phyloP scores from a whole-genome alignment of 2,888 invertebrate genomes.

The Xestia c-nigrum region DNA sequence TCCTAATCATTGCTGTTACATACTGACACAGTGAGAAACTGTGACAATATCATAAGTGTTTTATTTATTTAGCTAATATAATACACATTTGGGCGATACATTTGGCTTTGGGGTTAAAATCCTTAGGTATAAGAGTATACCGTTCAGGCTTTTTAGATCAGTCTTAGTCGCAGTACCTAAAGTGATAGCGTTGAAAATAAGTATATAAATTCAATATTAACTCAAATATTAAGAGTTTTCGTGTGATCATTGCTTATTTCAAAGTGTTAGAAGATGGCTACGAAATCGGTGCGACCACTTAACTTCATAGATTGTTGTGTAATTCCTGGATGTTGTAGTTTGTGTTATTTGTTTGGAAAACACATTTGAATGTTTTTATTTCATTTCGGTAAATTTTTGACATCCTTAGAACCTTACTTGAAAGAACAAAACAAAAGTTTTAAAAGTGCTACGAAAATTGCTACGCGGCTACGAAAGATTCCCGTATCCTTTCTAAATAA shows the following conservation, averaged over 20 bases:
- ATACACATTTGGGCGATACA: neutral
- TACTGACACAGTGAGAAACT: slow-evolving; percentile 32
- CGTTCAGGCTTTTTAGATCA: neutral
- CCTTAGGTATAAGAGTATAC: neutral
- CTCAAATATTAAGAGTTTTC: neutral
- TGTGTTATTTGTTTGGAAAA: neutral
- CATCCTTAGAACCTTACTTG: neutral
- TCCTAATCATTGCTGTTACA: slow-evolving; percentile 62
- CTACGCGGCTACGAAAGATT: slow-evolving; percentile 31
- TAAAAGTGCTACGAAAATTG: slow-evolving; percentile 30
- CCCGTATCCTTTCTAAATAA: neutral
- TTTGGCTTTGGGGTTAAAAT: neutral
- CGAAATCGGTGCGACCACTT: neutral
- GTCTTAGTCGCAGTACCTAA: neutral
- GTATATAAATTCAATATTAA: neutral
- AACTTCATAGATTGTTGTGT: neutral
- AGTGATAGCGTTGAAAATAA: neutral
- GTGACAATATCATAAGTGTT: slow-evolving; percentile 26
- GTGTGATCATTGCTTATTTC: neutral
- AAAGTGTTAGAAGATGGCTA: neutral
- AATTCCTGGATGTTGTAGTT: neutral
- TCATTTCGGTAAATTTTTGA: neutral
- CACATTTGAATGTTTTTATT: neutral
- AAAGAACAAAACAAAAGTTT: neutral
- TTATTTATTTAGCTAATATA: neutral